Conservation (phyloP, 2,113 vertebrate species). For the Tragelaphus scriptus region DNA sequence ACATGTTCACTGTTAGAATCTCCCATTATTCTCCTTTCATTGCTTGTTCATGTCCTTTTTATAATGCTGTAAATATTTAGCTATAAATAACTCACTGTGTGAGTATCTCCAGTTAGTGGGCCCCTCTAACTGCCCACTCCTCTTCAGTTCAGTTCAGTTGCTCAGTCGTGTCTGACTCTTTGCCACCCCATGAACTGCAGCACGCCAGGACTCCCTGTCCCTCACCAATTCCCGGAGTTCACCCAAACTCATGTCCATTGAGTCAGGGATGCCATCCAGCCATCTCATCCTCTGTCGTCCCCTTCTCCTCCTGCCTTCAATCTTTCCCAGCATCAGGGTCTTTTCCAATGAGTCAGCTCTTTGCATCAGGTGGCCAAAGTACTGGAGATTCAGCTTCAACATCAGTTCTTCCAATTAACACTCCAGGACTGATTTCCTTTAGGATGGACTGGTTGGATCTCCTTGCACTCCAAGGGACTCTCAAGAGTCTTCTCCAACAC, state of each 20-base stretch:
- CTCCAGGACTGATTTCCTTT: neutral
- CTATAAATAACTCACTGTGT: neutral
- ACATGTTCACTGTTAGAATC: neutral
- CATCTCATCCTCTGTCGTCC: neutral
- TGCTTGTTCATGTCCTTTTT: neutral
- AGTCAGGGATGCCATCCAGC: neutral
- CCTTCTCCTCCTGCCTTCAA: neutral
- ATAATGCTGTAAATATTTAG: neutral
- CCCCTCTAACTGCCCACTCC: rapidly evolving
- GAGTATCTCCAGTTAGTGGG: neutral
- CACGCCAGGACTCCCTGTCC: neutral
- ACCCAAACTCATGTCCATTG: neutral
- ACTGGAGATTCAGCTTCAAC: neutral
- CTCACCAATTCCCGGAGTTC: neutral
- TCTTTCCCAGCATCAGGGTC: neutral
- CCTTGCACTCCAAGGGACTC: neutral
- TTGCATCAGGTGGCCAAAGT: neutral
- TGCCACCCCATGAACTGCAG: rapidly evolving
- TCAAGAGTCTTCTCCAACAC: neutral
- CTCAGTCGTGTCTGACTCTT: rapidly evolving
- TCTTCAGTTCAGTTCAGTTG: neutral
- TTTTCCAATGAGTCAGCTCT: neutral
- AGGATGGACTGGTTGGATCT: neutral
- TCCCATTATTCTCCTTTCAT: neutral
- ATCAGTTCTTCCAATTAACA: neutral